A percentile compares a stretch with the other conserved stretches of the same genome.
Evolutionary conservation across 2,113 vertebrate species (phyloP).

Genomic region (Caranx melampygus): DNA sequence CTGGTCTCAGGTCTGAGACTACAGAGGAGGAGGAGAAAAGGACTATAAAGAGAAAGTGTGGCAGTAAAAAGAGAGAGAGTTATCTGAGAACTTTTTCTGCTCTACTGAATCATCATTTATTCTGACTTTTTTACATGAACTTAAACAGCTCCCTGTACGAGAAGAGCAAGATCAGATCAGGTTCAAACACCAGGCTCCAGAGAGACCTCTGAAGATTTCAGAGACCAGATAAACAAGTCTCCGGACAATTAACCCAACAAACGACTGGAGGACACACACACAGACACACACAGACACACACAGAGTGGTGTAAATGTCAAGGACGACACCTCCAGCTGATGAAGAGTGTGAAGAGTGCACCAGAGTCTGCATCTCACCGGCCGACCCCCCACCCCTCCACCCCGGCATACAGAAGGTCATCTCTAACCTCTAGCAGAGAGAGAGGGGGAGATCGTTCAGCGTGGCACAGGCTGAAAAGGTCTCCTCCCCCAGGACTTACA

Average conservation of each 20-base stretch:
- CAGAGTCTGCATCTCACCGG: slow-evolving; percentile 22
- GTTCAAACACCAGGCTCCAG: neutral
- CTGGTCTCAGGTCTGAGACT: too few relatives aligned
- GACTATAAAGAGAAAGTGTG: too few relatives aligned
- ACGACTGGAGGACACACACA: neutral
- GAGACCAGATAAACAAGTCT: neutral
- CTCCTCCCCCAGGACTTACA: slow-evolving; percentile 51
- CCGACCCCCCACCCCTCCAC: neutral
- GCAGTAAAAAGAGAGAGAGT: too few relatives aligned
- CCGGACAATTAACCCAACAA: slow-evolving; percentile 14
- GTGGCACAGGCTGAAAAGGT: slow-evolving; percentile 68
- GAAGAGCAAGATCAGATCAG: too few relatives aligned
- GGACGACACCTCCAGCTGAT: slow-evolving; percentile 50
- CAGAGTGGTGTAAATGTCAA: slow-evolving; percentile 42
- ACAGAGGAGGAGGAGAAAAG: too few relatives aligned
- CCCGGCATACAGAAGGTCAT: slow-evolving; percentile 76
- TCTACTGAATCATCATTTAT: too few relatives aligned
- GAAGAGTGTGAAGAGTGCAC: slow-evolving; percentile 36
- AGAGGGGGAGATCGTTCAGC: slow-evolving; percentile 34
- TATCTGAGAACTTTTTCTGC: too few relatives aligned
- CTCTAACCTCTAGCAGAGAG: slow-evolving; percentile 70
- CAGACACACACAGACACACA: too few relatives aligned
- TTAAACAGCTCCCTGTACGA: too few relatives aligned
- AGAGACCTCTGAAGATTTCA: neutral
- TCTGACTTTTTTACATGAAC: too few relatives aligned